phyloP scores from a whole-genome alignment of 2,888 invertebrate genomes.

The Drosophila suboccidentalis region DNA sequence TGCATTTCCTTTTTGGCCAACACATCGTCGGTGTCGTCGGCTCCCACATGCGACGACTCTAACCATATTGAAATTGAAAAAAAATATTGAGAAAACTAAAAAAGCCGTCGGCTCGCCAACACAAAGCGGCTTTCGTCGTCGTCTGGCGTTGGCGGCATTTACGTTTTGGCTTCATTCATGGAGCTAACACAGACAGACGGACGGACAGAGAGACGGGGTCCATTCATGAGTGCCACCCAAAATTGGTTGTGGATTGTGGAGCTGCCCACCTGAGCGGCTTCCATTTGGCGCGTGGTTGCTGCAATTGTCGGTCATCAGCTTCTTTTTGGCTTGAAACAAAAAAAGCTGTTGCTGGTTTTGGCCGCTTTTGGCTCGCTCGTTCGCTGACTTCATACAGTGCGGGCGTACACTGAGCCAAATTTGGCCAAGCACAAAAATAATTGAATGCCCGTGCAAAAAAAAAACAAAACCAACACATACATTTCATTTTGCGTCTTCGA shows the following conservation, averaged over 20 bases:
- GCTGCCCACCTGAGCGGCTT: constrained; percentile 72
- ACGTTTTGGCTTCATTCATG: constrained; percentile 68
- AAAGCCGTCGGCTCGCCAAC: constrained; percentile 75
- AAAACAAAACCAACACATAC: constrained; percentile 25
- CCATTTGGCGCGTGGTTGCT: constrained; percentile 79
- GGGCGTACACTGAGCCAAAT: constrained; percentile 64
- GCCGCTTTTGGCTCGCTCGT: constrained; percentile 53
- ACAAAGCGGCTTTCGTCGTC: constrained; percentile 40
- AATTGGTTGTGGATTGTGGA: constrained; percentile 56
- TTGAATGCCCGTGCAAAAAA: constrained; percentile 39
- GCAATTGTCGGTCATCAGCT: constrained; percentile 80
- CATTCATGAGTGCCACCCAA: constrained; percentile 72
- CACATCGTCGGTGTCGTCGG: constrained; percentile 44
- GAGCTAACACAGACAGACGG: constrained; percentile 30
- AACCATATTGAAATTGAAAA: constrained; percentile 35
- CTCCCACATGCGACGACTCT: constrained; percentile 69
- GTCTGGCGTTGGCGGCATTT: constrained; percentile 75
- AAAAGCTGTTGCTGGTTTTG: constrained; percentile 37
- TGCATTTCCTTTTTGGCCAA: constrained; percentile 83
- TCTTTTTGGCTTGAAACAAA: constrained; percentile 27
- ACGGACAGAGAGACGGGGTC: constrained; percentile 25
- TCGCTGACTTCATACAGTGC: constrained; percentile 66
- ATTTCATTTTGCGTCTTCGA: constrained; percentile 62
- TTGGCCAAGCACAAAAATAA: constrained; percentile 50
- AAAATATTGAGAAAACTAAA: constrained; percentile 27